Base-by-base conservation (phyloP, 2,113 vertebrate genomes). In the Alligator mississippiensis region DNA sequence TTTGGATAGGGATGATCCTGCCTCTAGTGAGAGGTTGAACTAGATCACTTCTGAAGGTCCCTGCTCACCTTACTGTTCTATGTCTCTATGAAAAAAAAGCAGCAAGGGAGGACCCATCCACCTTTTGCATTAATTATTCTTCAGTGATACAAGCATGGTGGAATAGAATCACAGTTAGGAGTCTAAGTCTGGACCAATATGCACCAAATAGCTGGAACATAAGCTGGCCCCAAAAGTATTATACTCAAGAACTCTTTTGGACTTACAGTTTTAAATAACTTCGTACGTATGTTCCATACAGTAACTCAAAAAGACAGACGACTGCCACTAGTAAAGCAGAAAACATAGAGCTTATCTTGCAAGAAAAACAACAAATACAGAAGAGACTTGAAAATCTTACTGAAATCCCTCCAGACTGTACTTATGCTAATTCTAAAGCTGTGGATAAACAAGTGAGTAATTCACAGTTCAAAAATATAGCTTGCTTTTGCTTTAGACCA, bases 401-500 rank as follows among this genome's bases (percentile, higher is more conserved):
- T 58, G 2, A 38, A 58, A 14, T 96, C 77, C 82, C 95, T 77
- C 47, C 89, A 47, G 21, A 4, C 0, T 95, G 19, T 81, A 96
- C 88, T 77, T 97, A 97, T 0, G 63, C 88, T 64, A 83, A 96
- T 85, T 15, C 17, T 88, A 89, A 84, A 86, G 77, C 66, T 84
- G 91, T 96, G 72, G 92, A 97, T 94, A 28, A 83, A 72, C n/a
- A 95, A 61, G 95, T 97, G 95, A 96, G 90, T 94, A 68, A 77
- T 64, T 83, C 12, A 62, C 28, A 83, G 27, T 47, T 62, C 14
- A 47, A 76, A 60, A 66, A 75, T 77, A 21, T 82, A 88, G 55
- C 11, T 15, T 25, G 4, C 3, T 21, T 90, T 55, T 68, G 17
- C 5, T 28, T 87, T 81, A 74, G 2, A 72, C 30, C 30, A 38